Base-by-base conservation (phyloP, 2,888 invertebrate genomes). In the Sinotaia quadrata region DNA sequence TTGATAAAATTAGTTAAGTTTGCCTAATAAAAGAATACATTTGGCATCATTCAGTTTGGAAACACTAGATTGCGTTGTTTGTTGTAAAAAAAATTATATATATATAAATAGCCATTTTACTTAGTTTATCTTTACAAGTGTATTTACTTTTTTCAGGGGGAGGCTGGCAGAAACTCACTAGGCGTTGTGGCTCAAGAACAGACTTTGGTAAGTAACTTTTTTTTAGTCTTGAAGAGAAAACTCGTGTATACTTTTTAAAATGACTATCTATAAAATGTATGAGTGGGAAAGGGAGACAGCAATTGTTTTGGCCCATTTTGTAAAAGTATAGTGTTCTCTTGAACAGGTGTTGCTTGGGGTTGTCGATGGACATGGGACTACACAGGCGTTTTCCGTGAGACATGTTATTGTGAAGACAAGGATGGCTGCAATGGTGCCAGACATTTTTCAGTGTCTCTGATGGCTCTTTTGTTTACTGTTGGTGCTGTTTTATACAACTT, bases 371-470 rank as follows among this genome's bases (percentile, higher is more conserved):
- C 96, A 24, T 98, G 67, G 93, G 87, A 95, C 79, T 94, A 95
- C 76, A 97, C 97, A 80, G 97, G 97, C 3, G 94, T 95, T 0
- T 98, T 97, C 87, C 96, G 95, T 95, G 97, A 98, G 87, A 96
- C 97, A 84, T 98, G 98, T 84, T 98, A 97, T 85, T 98, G 97
- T 87, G 85, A 87, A 68, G 93, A 95, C 0, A 91, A 93, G 69
- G 96, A 98, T 84, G 93, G 94, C 75, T 98, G 97, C 86, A 98
- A 97, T 85, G 68, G 77, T n/a, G 65, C 73, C 7, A 41, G 12
- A n/a, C 27, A 27, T 12, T n/a, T 69, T 31, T 34, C 31, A 24
- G n/a, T 37, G 8, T 33, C 54, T 36, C 5, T 65, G 5, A 29
- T 56, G 15, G 34, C 49, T 60, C 41, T 54, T 41, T 31, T 67